These are phyloP conservation scores for Psilopogon haemacephalus DNA, from an alignment of 2,113 vertebrate species.

Conservation along the genomic window DNA sequence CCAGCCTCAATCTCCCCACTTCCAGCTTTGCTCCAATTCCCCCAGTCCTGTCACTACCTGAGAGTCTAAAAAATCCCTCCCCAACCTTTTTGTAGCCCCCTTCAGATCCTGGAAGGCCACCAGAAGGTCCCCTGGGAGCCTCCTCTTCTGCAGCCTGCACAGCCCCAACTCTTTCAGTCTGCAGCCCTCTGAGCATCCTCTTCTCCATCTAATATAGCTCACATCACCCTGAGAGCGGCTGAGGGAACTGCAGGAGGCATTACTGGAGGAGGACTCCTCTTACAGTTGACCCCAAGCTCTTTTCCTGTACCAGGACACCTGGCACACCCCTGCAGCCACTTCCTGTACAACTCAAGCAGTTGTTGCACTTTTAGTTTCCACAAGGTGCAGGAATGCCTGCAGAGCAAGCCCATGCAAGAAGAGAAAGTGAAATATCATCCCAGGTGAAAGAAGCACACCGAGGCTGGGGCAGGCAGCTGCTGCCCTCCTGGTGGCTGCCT, in stretches of 20 bases:
- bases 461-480: background rate
- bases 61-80: too few relatives aligned
- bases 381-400: background rate
- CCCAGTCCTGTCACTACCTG: too few relatives aligned
- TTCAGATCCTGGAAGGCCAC: too few relatives aligned
- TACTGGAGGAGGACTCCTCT: background rate
- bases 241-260: background rate
- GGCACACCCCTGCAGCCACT: background rate
- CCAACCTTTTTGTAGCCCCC: too few relatives aligned
- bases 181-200: too few relatives aligned
- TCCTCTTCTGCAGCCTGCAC: too few relatives aligned
- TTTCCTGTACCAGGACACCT: background rate
- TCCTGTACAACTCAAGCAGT: background rate
- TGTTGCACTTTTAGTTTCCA: background rate
- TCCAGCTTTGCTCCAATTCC: too few relatives aligned
- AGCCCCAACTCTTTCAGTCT: too few relatives aligned
- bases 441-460: background rate
- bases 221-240: background rate
- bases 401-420: background rate
- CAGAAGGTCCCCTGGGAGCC: too few relatives aligned
- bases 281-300: background rate
- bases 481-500: background rate
- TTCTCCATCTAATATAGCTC: background rate
- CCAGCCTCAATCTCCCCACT: too few relatives aligned
- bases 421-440: background rate